A percentile compares a stretch with the other conserved stretches of the same genome.
phyloP scores from a whole-genome alignment of 1,140 invertebrate genomes.

The Hypothenemus hampei region DNA sequence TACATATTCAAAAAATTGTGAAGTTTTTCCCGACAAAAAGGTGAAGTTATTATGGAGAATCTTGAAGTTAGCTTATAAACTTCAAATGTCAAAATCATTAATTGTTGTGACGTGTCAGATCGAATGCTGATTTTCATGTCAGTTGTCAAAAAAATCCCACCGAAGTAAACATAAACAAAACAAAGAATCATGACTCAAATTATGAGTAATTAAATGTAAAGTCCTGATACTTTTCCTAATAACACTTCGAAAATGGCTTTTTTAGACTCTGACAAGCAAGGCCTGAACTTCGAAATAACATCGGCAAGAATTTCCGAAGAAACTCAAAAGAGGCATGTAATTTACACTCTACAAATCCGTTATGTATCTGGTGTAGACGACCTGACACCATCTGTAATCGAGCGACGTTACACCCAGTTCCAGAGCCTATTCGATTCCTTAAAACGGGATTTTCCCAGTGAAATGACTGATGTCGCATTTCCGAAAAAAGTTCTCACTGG shows the following conservation, averaged over 20 bases:
- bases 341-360: constrained; percentile 57
- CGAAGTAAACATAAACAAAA: not conserved
- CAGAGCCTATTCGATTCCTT: constrained; percentile 60
- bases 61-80: too few relatives aligned
- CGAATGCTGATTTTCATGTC: too few relatives aligned
- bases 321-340: constrained; percentile 58
- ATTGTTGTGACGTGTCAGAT: too few relatives aligned
- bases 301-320: constrained; percentile 47
- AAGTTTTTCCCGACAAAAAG: too few relatives aligned
- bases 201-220: constrained; percentile 31
- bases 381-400: constrained; percentile 57
- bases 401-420: constrained; percentile 74
- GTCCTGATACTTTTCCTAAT: not conserved
- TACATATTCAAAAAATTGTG: too few relatives aligned
- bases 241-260: constrained; percentile 1
- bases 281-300: constrained; percentile 48
- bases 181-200: constrained; percentile 30
- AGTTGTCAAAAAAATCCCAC: too few relatives aligned
- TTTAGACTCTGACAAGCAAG: constrained; percentile 31
- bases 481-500: constrained; percentile 69
- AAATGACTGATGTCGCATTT: constrained; percentile 58
- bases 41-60: too few relatives aligned
- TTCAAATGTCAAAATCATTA: too few relatives aligned
- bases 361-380: constrained; percentile 51
- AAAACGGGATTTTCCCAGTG: constrained; percentile 54